Base-by-base conservation (phyloP, 2,888 invertebrate genomes). In the Lasius platythorax region DNA sequence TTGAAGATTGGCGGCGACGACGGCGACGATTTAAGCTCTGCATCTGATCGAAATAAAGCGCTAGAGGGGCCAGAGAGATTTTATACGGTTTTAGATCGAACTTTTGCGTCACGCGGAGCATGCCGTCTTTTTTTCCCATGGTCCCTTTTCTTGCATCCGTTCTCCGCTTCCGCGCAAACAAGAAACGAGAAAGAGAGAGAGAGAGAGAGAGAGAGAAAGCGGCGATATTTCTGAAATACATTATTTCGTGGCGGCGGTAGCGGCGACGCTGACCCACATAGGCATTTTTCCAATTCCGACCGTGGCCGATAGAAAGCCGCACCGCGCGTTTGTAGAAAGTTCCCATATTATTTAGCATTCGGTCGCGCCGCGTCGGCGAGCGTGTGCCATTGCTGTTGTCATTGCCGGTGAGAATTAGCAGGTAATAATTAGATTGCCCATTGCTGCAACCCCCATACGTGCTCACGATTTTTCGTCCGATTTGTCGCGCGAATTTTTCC, bases 311-410 rank as follows among this genome's bases (percentile, higher is more conserved):
- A 92, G 92, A 92, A 92, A 92, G 92, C 92, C 90, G 82, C 84
- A 82, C 75, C 82, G 84, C 84, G 73, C 85, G 86, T 88, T 91
- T 88, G 91, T 94, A 94, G 94, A 94, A 94, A 94, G 94, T 94
- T 92, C 86, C 88, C 89, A 89, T 93, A 92, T 93, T 93, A 93
- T 93, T 93, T 92, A 93, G 91, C 93, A 93, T 93, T 93, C 91
- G 89, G 83, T 85, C 85, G 83, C 82, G 70, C 70, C 61, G 70
- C 58, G 82, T 76, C 84, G 72, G 70, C 67, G 50, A 87, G 85
- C 85, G 82, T n/a, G 56, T 78, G 84, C 88, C 89, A 88, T 92
- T 92, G 91, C 91, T 89, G 18, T 33, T 11, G 53, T 12, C 12
- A 12, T 30, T 28, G 84, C 89, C 73, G 82, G 86, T 87, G 92